Percentiles rank a stretch among this genome's conserved stretches.
phyloP scores from a whole-genome alignment of 2,888 invertebrate species.

The Orthosia gracilis region DNA sequence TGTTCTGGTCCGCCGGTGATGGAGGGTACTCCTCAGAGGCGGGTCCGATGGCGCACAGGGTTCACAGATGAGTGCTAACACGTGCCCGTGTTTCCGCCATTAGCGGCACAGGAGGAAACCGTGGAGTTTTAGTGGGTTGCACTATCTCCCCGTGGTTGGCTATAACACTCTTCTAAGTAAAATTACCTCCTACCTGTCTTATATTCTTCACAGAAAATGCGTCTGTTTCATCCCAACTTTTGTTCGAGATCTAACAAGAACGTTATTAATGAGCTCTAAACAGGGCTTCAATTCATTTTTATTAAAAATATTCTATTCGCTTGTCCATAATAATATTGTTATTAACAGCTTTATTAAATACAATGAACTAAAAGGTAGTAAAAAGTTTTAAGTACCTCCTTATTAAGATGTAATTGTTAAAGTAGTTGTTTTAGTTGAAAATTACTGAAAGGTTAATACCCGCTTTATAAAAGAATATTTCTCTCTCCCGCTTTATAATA shows the following conservation, averaged over 20 bases:
- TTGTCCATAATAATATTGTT: constrained; percentile 18
- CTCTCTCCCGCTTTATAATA: too few species aligned
- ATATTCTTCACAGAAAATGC: constrained; percentile 15
- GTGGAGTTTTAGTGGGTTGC: too few species aligned
- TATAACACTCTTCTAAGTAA: not conserved
- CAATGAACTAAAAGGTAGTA: not conserved
- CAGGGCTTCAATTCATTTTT: constrained; percentile 6
- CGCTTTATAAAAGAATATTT: too few species aligned
- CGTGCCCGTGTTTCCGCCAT: too few species aligned
- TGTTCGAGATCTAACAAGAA: constrained; percentile 27
- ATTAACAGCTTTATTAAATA: constrained; percentile 13
- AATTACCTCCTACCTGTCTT: not conserved
- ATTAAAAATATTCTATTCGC: constrained; percentile 3
- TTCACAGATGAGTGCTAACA: too few species aligned
- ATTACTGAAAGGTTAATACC: not conserved
- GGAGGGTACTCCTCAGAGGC: too few species aligned
- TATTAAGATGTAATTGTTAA: not conserved
- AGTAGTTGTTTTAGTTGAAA: not conserved
- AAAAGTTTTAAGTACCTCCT: constrained; percentile 8
- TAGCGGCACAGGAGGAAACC: too few species aligned
- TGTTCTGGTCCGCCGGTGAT: too few species aligned
- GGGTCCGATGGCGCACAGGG: too few species aligned
- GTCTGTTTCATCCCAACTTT: constrained; percentile 7
- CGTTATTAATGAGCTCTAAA: constrained; percentile 29
- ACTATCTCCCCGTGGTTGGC: too few species aligned